Evolutionary conservation across 2,888 invertebrate species (phyloP), one percentile per base, ranked within the genome.

Genomic region (Parapristionchus giblindavisi): DNA sequence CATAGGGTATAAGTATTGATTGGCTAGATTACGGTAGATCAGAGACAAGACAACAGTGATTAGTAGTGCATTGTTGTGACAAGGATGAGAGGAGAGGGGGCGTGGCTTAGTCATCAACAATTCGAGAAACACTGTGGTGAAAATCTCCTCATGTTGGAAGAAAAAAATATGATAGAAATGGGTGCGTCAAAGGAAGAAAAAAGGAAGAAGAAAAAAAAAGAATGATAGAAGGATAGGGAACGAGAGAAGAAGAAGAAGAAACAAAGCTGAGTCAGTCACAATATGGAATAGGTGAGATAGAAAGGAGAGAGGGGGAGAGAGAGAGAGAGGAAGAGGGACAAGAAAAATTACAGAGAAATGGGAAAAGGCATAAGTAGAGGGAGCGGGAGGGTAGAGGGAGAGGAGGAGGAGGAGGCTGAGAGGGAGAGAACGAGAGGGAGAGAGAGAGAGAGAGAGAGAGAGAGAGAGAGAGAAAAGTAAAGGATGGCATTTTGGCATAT

Each of bases 151-250:
- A 40, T 40, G 63, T 63, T 63, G 40, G 63, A 27, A 40, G 40
- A 4, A 63, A 63, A 17, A 27, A 6, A 61, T 6, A 8, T 14
- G 43, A 43, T 43, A 21, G n/a, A n/a, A 24, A 24, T 38, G 4
- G 34, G 6, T 21, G 4, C 3, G 29, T 36, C 5, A 61, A 36
- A 61, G 32, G 32, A 17, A n/a, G 29, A 61, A 0, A n/a, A 34
- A 36, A 36, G 36, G 58, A n/a, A 11, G 27, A 21, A 11, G 34
- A 58, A 58, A 58, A 58, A 61, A 58, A 6, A 27, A 17, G 17
- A 21, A 58, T 58, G 54, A 29, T 58, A 34, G 58, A 29, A 38
- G 60, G 38, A 61, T 58, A 58, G 17, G 24, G 34, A 34, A 58
- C 58, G 38, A 36, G 38, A 61, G 40, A 32, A 11, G 40, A 17